Conservation (phyloP, 2,888 invertebrate genomes). For the Acleris laterana region DNA sequence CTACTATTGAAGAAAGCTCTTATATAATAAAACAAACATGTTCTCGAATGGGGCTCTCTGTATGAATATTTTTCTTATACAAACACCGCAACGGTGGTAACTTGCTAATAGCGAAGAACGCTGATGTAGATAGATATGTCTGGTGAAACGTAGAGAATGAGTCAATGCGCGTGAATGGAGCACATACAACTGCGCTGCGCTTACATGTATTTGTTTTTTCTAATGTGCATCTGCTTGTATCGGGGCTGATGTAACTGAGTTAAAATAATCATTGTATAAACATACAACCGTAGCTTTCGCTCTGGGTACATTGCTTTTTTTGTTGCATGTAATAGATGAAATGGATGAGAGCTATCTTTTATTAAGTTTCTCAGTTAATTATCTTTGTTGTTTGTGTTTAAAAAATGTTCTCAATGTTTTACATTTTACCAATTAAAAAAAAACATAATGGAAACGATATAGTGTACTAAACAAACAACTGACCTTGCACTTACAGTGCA, state of each 20-base stretch:
- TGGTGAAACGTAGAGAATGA: conserved; percentile 46
- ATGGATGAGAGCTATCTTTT: too few species aligned
- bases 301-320: too few species aligned
- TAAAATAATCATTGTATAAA: conserved; percentile 27
- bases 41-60: conserved; percentile 12
- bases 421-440: too few species aligned
- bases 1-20: conserved; percentile 26
- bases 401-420: too few species aligned
- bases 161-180: conserved; percentile 45
- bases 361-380: too few species aligned
- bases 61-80: conserved; percentile 24
- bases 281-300: conserved; percentile 12
- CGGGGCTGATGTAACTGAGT: conserved; percentile 22
- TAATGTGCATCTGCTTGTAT: conserved; percentile 34
- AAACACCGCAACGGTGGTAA: conserved; percentile 18
- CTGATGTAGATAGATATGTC: conserved; percentile 45
- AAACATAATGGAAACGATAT: too few species aligned
- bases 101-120: conserved; percentile 21
- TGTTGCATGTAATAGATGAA: too few species aligned
- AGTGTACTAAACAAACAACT: too few species aligned
- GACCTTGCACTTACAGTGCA: too few species aligned
- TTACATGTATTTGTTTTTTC: conserved; percentile 37
- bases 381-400: too few species aligned
- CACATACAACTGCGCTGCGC: conserved; percentile 32
- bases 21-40: conserved; percentile 30